A percentile compares a stretch with the other conserved stretches of the same genome.
phyloP scores from a whole-genome alignment of 2,113 vertebrate genomes.

The Panthera uncia region DNA sequence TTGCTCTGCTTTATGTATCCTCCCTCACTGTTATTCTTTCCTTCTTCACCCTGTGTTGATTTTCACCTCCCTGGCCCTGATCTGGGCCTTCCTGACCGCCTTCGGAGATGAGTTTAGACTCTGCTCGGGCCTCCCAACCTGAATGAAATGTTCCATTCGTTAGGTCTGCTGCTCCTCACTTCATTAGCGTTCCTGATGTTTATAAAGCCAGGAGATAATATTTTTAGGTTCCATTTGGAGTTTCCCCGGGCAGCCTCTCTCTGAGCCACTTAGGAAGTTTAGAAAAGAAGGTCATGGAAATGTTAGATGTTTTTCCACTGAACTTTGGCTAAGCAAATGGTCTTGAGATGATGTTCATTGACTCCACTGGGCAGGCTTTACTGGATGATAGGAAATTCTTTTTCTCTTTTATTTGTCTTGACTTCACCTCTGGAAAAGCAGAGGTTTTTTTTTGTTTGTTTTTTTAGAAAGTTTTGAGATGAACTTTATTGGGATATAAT shows the following conservation, averaged over 20 bases:
- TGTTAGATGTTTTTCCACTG: slow-evolving; percentile 72
- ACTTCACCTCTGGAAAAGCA: slow-evolving; percentile 15
- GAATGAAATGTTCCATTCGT: slow-evolving; percentile 66
- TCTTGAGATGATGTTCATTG: slow-evolving; percentile 45
- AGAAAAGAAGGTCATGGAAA: slow-evolving; percentile 87
- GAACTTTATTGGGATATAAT: background rate
- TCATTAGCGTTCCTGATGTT: slow-evolving; percentile 86
- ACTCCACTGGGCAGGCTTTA: background rate
- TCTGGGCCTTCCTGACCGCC: background rate
- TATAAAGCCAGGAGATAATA: slow-evolving; percentile 89
- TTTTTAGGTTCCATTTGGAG: slow-evolving; percentile 87
- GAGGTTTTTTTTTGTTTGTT: background rate
- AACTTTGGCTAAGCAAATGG: slow-evolving; percentile 63
- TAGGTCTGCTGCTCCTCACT: slow-evolving; percentile 76
- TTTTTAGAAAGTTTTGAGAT: background rate
- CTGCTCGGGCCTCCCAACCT: slow-evolving; percentile 64
- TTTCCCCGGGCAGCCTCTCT: slow-evolving; percentile 86
- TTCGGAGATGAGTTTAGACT: slow-evolving; percentile 12
- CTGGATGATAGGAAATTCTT: background rate
- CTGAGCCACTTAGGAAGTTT: slow-evolving; percentile 88
- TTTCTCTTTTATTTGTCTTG: slow-evolving; percentile 28
- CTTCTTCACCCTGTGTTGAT: background rate
- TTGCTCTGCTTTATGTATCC: slow-evolving; percentile 72
- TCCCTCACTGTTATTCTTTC: slow-evolving; percentile 55
- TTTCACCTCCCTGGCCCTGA: slow-evolving; percentile 12